Evolutionary conservation across 2,888 invertebrate species (phyloP), one percentile per base, ranked within the genome.

Genomic region (Helicoverpa assulta): DNA sequence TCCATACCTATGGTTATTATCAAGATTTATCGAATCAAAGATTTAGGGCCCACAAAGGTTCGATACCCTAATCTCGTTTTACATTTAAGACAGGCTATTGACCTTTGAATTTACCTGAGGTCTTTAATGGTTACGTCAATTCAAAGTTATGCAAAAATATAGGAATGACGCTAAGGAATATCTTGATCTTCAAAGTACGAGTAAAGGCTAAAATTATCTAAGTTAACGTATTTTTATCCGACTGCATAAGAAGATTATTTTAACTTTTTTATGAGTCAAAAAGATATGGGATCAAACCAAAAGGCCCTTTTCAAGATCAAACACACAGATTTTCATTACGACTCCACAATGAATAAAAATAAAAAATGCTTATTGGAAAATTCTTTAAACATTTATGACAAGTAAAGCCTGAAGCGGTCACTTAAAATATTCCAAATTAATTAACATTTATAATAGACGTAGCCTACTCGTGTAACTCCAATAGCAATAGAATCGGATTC

Each of bases 381-480:
- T 10, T 33, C 10, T 33, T 1, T 33, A 10, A 33, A 8, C 33
- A 33, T 10, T 33, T 8, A 10, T 10, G 10, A 10, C 33, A 33
- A 33, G 33, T 10, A 33, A 33, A 33, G 10, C 1, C 33, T 8
- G 33, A 8, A 33, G 33, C 33, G 33, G 8, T 10, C 10, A 33
- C 33, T 33, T 10, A 8, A 10, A 8, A 33, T 33, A 33, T 33
- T 33, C 40, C 3, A 51, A 54, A 73, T 56, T 40, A 66, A 78
- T 75, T 72, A 72, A 59, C 61, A 72, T 72, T 66, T 59, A 29
- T 63, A 56, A 56, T 66, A 26, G 60, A 47, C 21, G 37, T 47
- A 47, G 67, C 81, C 71, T 76, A 76, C 68, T 80, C 29, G 53
- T 14, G 3, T 19, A 52, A 29, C 21, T 71, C 57, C 56, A 66